Conservation (phyloP, 2,113 vertebrate genomes). For the Ailurus styani region DNA sequence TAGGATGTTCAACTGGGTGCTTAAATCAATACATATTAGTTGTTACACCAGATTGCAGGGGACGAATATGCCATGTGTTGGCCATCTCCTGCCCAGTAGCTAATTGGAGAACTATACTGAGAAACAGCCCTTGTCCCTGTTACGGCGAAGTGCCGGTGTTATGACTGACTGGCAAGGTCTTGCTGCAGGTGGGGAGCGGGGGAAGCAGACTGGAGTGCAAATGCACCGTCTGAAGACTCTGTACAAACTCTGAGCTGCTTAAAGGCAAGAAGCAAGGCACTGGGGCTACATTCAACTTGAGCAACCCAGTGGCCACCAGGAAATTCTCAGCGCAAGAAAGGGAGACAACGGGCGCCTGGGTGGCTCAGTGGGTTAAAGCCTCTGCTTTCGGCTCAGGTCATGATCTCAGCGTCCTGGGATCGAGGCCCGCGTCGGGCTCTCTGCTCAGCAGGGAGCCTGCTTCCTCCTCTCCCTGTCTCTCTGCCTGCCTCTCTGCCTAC, state of each 20-base stretch:
- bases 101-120: not conserved
- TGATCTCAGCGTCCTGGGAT: no score
- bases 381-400: no score
- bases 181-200: not conserved
- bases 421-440: no score
- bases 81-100: not conserved
- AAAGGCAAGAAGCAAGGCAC: not conserved
- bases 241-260: not conserved
- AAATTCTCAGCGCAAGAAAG: not conserved
- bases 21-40: not conserved
- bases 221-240: fast-evolving
- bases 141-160: not conserved
- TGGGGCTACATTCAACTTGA: not conserved
- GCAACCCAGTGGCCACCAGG: not conserved
- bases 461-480: no score
- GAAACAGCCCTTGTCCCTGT: not conserved
- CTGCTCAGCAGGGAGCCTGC: no score
- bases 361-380: no score
- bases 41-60: not conserved
- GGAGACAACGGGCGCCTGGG: not conserved
- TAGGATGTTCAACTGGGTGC: not conserved
- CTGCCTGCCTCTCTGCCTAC: no score
- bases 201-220: not conserved
- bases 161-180: not conserved
- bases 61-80: not conserved